These are phyloP conservation scores for Parazoanthus swiftii DNA, from an alignment of 92 coral and sea anemone genomes.

Conservation along the genomic window DNA sequence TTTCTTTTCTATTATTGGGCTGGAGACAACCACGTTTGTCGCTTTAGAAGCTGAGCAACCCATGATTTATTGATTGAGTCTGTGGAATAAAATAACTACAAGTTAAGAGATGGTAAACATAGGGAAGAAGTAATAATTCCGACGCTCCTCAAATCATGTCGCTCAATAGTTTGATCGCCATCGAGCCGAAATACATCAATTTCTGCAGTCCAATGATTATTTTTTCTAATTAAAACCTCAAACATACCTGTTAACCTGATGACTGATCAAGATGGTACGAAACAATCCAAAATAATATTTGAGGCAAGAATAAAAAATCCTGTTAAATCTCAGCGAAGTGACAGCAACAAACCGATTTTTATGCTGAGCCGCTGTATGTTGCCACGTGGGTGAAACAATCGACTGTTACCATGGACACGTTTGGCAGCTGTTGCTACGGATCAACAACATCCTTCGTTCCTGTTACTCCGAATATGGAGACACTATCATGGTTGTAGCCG, in stretches of 20 bases:
- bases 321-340: not conserved
- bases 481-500: not conserved
- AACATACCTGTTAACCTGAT: not conserved
- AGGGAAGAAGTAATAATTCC: not conserved
- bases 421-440: slow-evolving; percentile 40
- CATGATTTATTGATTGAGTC: slow-evolving; percentile 40
- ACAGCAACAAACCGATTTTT: not conserved
- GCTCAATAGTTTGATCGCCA: not conserved
- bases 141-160: not conserved
- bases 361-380: slow-evolving; percentile 5
- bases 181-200: not conserved
- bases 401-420: slow-evolving; percentile 73
- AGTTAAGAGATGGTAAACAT: slow-evolving; percentile 1
- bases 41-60: slow-evolving; percentile 85
- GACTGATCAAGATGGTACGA: not conserved
- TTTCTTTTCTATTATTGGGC: slow-evolving; percentile 62
- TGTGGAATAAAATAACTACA: not conserved
- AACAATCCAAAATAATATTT: not conserved
- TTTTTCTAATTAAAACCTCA: not conserved
- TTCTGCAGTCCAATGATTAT: not conserved
- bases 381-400: slow-evolving; percentile 44
- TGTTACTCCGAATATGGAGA: slow-evolving; percentile 10
- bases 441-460: not conserved
- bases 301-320: too few relatives aligned
- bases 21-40: slow-evolving; percentile 52